Evolutionary conservation across 53 echinoderm and acorn worm species (phyloP), one percentile per base, ranked within the genome.

Genomic region (Luidia sarsii): DNA sequence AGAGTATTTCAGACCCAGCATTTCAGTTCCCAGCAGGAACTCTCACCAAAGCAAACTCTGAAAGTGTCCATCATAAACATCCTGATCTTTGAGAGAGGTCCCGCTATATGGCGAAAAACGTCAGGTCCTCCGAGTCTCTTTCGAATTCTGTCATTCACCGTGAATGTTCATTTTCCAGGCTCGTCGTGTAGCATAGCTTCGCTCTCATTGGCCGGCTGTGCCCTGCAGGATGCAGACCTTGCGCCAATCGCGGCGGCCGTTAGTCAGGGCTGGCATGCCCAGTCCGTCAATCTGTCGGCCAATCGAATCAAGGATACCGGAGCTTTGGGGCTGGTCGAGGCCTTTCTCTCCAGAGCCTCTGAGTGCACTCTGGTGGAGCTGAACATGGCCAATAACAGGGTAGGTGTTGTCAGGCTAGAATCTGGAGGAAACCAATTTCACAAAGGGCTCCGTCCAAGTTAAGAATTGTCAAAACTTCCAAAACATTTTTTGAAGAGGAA

Each of bases 141-240:
- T 9, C 2, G 3, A 19, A 18, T 10, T 79, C 22, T 45, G 23
- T 22, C 18, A 33, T 16, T 77, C 0, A n/a, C n/a, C n/a, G n/a
- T n/a, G n/a, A 3, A 18, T 39, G 13, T 77, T 82, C 14, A 30
- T 2, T 30, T 19, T 1, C 0, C 57, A 89, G 89, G 65, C 22
- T 34, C 37, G 4, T 68, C 30, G 18, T 64, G 77, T 20, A 90
- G 77, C 22, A 28, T 90, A 71, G 63, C 66, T 29, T 67, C 61
- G 4, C 74, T 86, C 18, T 90, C 90, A 45, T 65, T 90, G 75
- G 73, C 82, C 38, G 75, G 90, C 50, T 90, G 90, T 68, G 75
- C 90, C 19, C 75, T 90, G 16, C 86, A 82, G 33, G 90, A 90
- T 41, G 70, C 66, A 57, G 90, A 90, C 82, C 72, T 90, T 57